phyloP scores from a whole-genome alignment of 2,797 vertebrate genomes.

The Lophius americanus region DNA sequence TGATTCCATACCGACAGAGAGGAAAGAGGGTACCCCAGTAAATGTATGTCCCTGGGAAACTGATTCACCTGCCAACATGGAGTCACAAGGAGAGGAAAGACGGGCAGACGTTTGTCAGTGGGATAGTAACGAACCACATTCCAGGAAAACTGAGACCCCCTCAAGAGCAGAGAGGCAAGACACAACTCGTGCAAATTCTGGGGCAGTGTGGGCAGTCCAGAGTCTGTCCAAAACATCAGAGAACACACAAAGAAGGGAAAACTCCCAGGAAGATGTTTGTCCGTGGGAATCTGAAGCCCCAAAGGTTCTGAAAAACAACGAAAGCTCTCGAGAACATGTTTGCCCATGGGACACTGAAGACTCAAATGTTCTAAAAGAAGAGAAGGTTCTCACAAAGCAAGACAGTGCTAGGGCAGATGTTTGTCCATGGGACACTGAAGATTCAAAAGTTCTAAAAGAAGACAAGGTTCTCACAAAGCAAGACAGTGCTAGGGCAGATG shows the following conservation, averaged over 20 bases:
- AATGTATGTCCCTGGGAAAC: constrained; percentile 68
- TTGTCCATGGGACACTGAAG: constrained; percentile 42
- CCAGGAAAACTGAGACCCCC: constrained; percentile 4
- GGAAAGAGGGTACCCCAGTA: constrained; percentile 27
- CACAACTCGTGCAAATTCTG: background rate
- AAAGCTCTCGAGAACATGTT: background rate
- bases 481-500: fast-evolving
- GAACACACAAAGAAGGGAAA: background rate
- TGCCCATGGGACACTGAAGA: constrained; percentile 40
- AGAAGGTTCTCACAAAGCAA: too few relatives aligned
- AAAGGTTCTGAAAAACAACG: constrained; percentile 3
- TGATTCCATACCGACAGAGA: constrained; percentile 24
- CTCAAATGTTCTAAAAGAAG: background rate
- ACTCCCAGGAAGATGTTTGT: background rate
- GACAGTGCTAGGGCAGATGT: background rate
- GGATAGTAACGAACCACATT: constrained; percentile 47
- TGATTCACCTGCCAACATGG: constrained; percentile 10
- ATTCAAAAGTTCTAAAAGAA: constrained; percentile 9
- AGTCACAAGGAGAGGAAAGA: constrained; percentile 22
- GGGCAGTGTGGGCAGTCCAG: constrained; percentile 15
- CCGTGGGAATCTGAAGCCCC: constrained; percentile 30
- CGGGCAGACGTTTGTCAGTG: constrained; percentile 36
- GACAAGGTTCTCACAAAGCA: background rate
- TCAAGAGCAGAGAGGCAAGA: constrained; percentile 1
- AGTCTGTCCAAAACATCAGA: background rate